Evolutionary conservation across 2,797 vertebrate species (phyloP), one percentile per base, ranked within the genome.

Genomic region (Anisognathus igniventris): DNA sequence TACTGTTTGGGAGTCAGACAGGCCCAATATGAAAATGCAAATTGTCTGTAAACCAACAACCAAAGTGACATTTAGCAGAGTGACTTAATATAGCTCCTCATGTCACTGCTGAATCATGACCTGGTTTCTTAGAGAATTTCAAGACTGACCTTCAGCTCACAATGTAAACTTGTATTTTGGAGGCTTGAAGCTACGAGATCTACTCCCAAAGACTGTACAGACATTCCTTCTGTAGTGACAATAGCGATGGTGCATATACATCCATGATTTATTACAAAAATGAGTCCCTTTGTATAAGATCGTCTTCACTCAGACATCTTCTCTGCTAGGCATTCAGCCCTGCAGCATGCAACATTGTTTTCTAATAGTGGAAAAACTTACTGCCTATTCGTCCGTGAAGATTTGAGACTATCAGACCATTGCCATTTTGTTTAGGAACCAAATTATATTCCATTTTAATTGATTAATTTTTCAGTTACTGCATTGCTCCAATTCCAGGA

Each of bases 401-500:
- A 94, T 61, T 85, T 92, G 73, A 93, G 58, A 85, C 25, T 50
- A 90, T 71, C 39, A 8, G 57, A 83, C 45, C 8, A 5, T 25
- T 78, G 71, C 60, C 71, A 85, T 92, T 96, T 95, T 95, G 84
- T 82, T 96, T 93, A 90, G 81, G 54, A 95, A 65, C 73, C 91
- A 94, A 95, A 94, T 64, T 12, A 90, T 74, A 91, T 80, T 90
- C 86, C 65, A 64, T 68, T 95, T 86, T 81, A 96, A 93, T 75
- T 71, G 79, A 96, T 86, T 92, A 64, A 86, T 93, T 95, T 97
- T 94, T 93, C 88, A 88, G 65, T 84, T 83, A 92, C 64, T 84
- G 75, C 50, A 91, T 39, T 92, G 82, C 79, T 96, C 44, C 93
- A 89, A 23, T 92, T 93, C 68, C 86, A 96, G 79, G 47, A 88